Conservation (phyloP, 2,888 invertebrate species). For the Amorpha juglandis region DNA sequence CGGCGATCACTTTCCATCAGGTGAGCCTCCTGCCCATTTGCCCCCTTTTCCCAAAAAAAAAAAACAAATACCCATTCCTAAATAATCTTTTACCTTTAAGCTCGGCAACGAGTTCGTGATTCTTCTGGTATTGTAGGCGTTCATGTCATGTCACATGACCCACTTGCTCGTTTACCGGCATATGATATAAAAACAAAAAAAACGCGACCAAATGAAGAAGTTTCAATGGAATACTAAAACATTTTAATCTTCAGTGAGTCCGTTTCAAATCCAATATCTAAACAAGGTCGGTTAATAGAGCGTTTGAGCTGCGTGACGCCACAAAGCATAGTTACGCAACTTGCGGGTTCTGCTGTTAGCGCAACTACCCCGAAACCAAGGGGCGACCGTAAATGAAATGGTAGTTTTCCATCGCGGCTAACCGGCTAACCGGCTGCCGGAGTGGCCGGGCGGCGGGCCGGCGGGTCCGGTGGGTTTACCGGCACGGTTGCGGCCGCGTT, state of each 20-base stretch:
- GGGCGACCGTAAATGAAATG: constrained; percentile 81
- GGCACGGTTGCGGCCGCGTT: constrained; percentile 70
- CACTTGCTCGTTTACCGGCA: no score
- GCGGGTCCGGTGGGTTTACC: constrained; percentile 56
- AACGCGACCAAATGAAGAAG: constrained; percentile 16
- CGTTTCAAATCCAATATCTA: constrained; percentile 48
- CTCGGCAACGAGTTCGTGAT: no score
- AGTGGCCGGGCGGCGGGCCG: constrained; percentile 50
- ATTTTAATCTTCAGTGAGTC: constrained; percentile 6
- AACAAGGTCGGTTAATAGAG: constrained; percentile 53
- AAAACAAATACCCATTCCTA: no score
- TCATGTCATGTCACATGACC: no score
- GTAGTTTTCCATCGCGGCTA: constrained; percentile 78
- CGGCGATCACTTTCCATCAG: no score
- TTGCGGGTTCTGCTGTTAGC: constrained; percentile 73
- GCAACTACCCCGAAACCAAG: constrained; percentile 76
- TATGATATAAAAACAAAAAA: no score
- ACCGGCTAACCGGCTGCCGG: constrained; percentile 59
- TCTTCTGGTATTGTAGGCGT: no score
- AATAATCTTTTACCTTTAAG: no score
- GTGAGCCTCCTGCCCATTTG: no score
- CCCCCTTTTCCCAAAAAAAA: no score
- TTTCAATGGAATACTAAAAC: constrained; percentile 11
- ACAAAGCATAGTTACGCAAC: constrained; percentile 76
- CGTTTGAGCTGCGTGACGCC: constrained; percentile 59